Evolutionary conservation across 37 sponge, comb jelly and placozoan genomes (phyloP), one percentile per base, ranked within the genome.

Genomic region (Eunapius fragilis): DNA sequence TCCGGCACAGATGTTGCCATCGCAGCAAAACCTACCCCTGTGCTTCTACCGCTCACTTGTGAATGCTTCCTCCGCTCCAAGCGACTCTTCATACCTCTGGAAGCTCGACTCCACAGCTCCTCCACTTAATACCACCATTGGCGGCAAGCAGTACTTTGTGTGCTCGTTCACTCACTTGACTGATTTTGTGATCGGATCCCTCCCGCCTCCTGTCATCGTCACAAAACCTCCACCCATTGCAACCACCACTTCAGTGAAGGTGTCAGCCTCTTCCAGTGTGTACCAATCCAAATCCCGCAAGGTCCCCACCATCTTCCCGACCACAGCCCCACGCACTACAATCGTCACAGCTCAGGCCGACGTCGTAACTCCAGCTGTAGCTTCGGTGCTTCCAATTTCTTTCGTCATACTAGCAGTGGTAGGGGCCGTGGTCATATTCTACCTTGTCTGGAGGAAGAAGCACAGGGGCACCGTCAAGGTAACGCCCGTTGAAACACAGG

Each of bases 81-180:
- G 33, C 67, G 30, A 80, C 31, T 26, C 23, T 4, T 33, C 41
- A 32, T 37, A 31, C 37, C 22, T 41, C 27, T 93, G 93, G 93
- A 49, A 37, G 67, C 25, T 89, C 2, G 89, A 93, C 69, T 70
- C 37, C 24, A 74, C 72, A 7, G n/a, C 28, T 12, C 37, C 84
- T 47, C 87, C 89, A 58, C 17, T 13, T 31, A 76, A 6, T 13
- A 69, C 31, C 1, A 49, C 22, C 32, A 27, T 88, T 0, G 58
- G 79, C 3, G 81, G 78, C 11, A 31, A n/a, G 3, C 14, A 31
- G 0, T 86, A 80, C 37, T 78, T 37, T n/a, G 25, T 32, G 1
- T 93, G 94, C 41, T 25, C 58, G 14, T 93, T 75, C 83, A 74
- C 67, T 49, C 94, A 93, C 48, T 74, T 93, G 19, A 89, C 87